Evolutionary conservation across 2,888 invertebrate genomes (phyloP).

Genomic region (Pomacea canaliculata): DNA sequence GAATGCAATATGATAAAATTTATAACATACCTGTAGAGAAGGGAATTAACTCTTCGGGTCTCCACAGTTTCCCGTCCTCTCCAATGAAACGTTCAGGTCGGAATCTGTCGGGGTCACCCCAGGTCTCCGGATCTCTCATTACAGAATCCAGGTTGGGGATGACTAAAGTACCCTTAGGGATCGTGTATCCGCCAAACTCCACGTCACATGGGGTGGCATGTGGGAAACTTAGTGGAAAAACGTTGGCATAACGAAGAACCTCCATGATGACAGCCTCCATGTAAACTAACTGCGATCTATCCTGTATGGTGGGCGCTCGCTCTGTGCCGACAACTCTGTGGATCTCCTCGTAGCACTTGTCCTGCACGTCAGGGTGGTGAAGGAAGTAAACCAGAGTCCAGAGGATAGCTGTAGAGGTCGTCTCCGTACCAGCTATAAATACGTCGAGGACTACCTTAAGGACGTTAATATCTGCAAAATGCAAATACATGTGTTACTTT

Average conservation of each 20-base stretch:
- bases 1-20: no score
- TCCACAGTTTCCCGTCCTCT: constrained; percentile 33
- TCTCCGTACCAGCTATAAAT: constrained; percentile 72
- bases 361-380: constrained; percentile 77
- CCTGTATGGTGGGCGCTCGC: constrained; percentile 36
- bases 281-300: constrained; percentile 26
- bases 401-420: constrained; percentile 85
- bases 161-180: constrained; percentile 46
- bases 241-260: background rate
- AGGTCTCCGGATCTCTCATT: constrained; percentile 42
- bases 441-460: constrained; percentile 36
- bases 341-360: constrained; percentile 37
- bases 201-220: constrained; percentile 48
- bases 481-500: no score
- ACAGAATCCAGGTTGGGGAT: constrained; percentile 40
- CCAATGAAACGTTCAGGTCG: constrained; percentile 53
- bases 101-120: constrained; percentile 48
- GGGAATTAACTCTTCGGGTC: constrained; percentile 38
- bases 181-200: constrained; percentile 50
- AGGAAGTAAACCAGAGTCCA: constrained; percentile 87
- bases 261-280: no score
- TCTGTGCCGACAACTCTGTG: constrained; percentile 62
- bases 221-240: background rate
- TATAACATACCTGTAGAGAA: constrained; percentile 40
- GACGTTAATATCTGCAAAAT: constrained; percentile 31